These are phyloP conservation scores for Sebastes ruberrimus DNA, from an alignment of 2,797 vertebrate species.

Conservation along the genomic window DNA sequence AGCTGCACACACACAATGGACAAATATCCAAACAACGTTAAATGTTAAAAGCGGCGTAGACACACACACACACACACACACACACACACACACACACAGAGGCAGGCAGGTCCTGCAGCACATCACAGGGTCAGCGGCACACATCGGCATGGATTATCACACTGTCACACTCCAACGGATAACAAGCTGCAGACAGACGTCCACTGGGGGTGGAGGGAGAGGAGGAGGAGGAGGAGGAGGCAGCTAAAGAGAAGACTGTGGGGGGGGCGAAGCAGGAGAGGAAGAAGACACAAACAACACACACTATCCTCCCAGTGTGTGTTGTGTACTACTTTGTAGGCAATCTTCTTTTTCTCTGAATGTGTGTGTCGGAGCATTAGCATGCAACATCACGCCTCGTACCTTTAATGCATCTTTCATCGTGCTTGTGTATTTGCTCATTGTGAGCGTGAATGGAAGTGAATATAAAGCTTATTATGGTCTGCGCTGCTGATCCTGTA, in stretches of 20 bases:
- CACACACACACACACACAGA: constrained; percentile 12
- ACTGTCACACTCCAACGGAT: constrained; percentile 80
- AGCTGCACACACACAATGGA: constrained; percentile 5
- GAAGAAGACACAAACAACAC: constrained; percentile 22
- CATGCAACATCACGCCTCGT: background rate
- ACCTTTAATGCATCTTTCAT: constrained; percentile 45
- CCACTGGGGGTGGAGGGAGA: background rate
- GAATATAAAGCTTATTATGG: constrained; percentile 33
- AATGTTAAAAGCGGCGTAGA: constrained; percentile 23
- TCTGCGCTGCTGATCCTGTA: constrained; percentile 9
- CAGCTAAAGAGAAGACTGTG: background rate
- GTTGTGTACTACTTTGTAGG: background rate
- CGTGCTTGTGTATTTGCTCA: constrained; percentile 2
- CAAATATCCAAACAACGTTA: constrained; percentile 20
- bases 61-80: constrained; percentile 6
- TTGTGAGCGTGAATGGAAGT: constrained; percentile 19
- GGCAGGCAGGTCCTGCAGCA: constrained; percentile 70
- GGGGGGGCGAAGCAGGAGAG: background rate
- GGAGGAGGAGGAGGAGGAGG: background rate
- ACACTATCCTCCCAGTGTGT: constrained; percentile 3
- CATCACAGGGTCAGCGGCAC: constrained; percentile 82
- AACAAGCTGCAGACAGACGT: constrained; percentile 74
- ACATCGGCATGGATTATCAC: constrained; percentile 83
- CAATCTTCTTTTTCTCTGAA: background rate
- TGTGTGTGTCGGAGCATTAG: background rate